Conservation (phyloP, 2,797 vertebrate genomes). For the Percopsis omiscomaycus region DNA sequence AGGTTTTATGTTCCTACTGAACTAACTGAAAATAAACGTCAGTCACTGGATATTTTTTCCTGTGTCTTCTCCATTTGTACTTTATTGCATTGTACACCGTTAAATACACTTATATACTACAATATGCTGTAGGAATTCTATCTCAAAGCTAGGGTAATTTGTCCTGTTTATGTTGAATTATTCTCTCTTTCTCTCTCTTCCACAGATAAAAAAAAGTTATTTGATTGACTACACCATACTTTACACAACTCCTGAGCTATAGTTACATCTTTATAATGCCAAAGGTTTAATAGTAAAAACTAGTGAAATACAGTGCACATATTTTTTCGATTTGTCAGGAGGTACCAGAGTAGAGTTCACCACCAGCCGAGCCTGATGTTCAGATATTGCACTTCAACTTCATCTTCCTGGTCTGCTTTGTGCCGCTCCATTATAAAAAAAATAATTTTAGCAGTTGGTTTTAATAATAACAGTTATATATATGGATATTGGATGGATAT, state of each 20-base stretch:
- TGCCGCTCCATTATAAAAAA: conserved; percentile 9
- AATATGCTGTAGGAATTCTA: conserved; percentile 38
- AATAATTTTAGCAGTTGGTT: conserved; percentile 16
- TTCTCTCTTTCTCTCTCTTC: conserved; percentile 8
- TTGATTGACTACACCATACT: conserved; percentile 22
- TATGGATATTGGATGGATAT: background rate
- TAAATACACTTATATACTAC: conserved; percentile 24
- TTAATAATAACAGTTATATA: conserved; percentile 19
- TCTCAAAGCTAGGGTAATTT: conserved; percentile 22
- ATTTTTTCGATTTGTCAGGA: conserved; percentile 9
- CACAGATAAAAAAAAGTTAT: conserved; percentile 17
- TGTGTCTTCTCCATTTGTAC: conserved; percentile 69
- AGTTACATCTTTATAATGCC: conserved; percentile 6
- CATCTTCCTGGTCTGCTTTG: conserved; percentile 21
- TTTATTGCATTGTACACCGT: conserved; percentile 26
- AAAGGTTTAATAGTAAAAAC: conserved; percentile 20
- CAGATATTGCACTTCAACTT: conserved; percentile 59
- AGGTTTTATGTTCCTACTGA: conserved; percentile 37
- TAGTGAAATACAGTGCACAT: conserved; percentile 12
- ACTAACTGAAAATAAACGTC: conserved; percentile 53
- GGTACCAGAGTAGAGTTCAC: conserved; percentile 12
- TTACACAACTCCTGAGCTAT: conserved; percentile 49
- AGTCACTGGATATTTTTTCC: conserved; percentile 82
- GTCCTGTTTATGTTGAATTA: conserved; percentile 12
- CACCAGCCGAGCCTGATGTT: conserved; percentile 33